These are phyloP conservation scores for Hirtodrosophila duncani DNA, from an alignment of 2,888 invertebrate genomes.

Conservation along the genomic window DNA sequence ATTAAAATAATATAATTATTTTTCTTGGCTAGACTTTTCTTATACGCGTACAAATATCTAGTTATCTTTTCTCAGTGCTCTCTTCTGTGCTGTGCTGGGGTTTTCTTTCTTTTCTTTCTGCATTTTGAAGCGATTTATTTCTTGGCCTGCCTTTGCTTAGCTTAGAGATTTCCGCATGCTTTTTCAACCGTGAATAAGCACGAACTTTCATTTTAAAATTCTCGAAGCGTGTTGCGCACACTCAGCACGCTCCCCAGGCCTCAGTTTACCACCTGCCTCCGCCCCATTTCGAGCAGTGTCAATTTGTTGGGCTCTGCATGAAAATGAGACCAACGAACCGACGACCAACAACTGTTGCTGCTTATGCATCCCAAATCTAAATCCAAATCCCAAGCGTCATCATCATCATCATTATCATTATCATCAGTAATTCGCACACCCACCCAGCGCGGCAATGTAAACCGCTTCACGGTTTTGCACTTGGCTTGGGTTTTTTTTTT, in stretches of 20 bases:
- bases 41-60: too few species aligned
- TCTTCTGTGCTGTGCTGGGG: background rate
- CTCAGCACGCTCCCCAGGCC: conserved; percentile 4
- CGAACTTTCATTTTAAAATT: conserved; percentile 72
- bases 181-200: conserved; percentile 71
- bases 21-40: conserved; percentile 44
- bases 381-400: conserved; percentile 21
- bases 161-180: conserved; percentile 66
- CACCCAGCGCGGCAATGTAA: conserved; percentile 2
- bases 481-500: too few species aligned
- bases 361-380: conserved; percentile 1
- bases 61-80: conserved; percentile 11
- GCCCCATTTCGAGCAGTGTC: conserved; percentile 31
- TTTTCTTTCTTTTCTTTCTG: conserved; percentile 18
- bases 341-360: conserved; percentile 11
- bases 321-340: conserved; percentile 38
- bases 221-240: conserved; percentile 42
- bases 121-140: conserved; percentile 34
- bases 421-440: background rate
- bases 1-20: conserved; percentile 70
- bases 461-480: conserved; percentile 16
- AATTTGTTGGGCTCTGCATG: conserved; percentile 47
- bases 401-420: conserved; percentile 25
- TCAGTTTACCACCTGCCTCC: background rate
- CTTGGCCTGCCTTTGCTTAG: conserved; percentile 15